These are phyloP conservation scores for Beaufortia kweichowensis DNA, from an alignment of 2,113 vertebrate genomes.

Conservation along the genomic window DNA sequence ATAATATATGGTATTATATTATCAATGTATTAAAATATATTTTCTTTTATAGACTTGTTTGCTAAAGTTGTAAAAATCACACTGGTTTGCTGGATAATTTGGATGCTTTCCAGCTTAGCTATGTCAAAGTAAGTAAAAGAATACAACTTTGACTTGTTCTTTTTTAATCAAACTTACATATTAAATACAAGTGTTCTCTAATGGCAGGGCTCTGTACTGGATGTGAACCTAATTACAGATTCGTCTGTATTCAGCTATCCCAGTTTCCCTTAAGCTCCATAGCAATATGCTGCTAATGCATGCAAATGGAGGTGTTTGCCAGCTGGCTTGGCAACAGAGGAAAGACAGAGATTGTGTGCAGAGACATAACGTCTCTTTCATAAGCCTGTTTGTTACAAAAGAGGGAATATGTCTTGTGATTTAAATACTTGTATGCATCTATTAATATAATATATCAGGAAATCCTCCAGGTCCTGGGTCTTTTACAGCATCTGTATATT, in stretches of 20 bases:
- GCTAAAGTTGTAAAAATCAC: too few relatives aligned
- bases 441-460: too few relatives aligned
- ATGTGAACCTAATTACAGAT: conserved; percentile 58
- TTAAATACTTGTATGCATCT: not conserved
- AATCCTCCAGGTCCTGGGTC: too few relatives aligned
- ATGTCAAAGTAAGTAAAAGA: not conserved
- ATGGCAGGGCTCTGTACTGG: conserved; percentile 4
- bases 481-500: too few relatives aligned
- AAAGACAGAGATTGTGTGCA: conserved; percentile 42
- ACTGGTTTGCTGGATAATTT: too few relatives aligned
- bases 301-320: conserved; percentile 65
- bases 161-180: not conserved
- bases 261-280: conserved; percentile 49
- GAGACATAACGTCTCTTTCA: conserved; percentile 11
- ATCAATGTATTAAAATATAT: too few relatives aligned
- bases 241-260: conserved; percentile 53
- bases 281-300: conserved; percentile 62
- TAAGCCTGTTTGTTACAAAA: conserved; percentile 16
- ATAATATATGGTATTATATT: too few relatives aligned
- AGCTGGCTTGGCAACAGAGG: conserved; percentile 54
- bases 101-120: not conserved
- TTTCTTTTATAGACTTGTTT: too few relatives aligned
- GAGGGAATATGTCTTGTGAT: not conserved
- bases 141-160: not conserved
- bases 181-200: not conserved